Conservation (phyloP, 2,888 invertebrate genomes). For the Adineta ricciae region DNA sequence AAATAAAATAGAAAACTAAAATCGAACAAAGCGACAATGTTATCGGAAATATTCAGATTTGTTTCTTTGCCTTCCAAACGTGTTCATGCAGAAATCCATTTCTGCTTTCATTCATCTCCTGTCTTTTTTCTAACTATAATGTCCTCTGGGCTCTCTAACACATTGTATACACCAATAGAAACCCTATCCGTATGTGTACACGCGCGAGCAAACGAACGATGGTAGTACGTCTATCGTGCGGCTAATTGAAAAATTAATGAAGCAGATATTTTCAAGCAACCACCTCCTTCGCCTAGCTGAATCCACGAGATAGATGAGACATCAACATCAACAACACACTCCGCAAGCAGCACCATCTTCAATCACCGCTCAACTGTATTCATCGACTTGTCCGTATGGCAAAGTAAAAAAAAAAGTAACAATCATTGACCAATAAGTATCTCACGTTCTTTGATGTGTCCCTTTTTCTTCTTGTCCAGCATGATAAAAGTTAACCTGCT, state of each 20-base stretch:
- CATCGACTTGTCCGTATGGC: background rate
- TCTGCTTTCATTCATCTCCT: background rate
- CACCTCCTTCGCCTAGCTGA: background rate
- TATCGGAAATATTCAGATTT: constrained; percentile 7
- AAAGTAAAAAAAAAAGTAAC: constrained; percentile 1
- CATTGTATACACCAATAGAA: constrained; percentile 10
- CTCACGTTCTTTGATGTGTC: background rate
- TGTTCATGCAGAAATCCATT: constrained; percentile 7
- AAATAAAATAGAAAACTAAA: background rate
- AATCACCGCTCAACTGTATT: background rate
- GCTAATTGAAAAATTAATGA: constrained; percentile 24
- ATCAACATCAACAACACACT: background rate
- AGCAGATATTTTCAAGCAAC: constrained; percentile 22
- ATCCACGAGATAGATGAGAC: constrained; percentile 5
- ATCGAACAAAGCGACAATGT: background rate
- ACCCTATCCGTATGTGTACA: background rate
- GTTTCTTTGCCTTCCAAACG: background rate
- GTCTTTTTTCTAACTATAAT: background rate
- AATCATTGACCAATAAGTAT: constrained; percentile 1
- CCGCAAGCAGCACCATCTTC: background rate
- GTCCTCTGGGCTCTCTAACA: constrained; percentile 8
- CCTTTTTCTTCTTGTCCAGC: background rate
- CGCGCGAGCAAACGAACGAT: constrained; percentile 6
- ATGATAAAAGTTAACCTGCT: constrained; percentile 2
- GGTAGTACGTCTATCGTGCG: background rate